These are phyloP conservation scores for Acleris emargana DNA, from an alignment of 2,888 invertebrate genomes.

Conservation along the genomic window DNA sequence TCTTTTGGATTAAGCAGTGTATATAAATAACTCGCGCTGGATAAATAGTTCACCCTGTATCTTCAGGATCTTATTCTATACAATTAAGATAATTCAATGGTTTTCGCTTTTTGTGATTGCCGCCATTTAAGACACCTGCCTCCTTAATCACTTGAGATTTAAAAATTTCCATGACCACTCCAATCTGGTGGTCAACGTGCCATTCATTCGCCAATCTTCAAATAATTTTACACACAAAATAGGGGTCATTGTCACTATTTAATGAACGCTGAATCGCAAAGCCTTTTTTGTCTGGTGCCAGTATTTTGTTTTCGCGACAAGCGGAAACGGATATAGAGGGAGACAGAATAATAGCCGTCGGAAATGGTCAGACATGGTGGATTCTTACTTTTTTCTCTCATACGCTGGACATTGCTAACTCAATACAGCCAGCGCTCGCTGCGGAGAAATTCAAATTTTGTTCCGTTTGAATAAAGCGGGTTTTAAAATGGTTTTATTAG, in stretches of 20 bases:
- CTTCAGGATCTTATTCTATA: too few relatives aligned
- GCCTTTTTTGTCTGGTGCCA: conserved; percentile 61
- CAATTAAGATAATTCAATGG: too few relatives aligned
- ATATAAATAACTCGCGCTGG: too few relatives aligned
- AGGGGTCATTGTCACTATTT: conserved; percentile 46
- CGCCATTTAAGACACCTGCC: conserved; percentile 1
- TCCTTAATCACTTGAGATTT: neutral
- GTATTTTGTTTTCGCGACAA: conserved; percentile 82
- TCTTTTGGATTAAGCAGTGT: too few relatives aligned
- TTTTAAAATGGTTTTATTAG: conserved; percentile 38
- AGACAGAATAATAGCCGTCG: conserved; percentile 83
- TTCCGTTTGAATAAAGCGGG: conserved; percentile 27
- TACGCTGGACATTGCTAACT: conserved; percentile 75
- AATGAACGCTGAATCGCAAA: conserved; percentile 48
- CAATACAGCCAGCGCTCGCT: conserved; percentile 52
- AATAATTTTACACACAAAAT: conserved; percentile 42
- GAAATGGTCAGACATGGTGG: conserved; percentile 83
- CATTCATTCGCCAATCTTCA: conserved; percentile 21
- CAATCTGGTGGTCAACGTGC: conserved; percentile 1
- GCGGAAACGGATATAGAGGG: conserved; percentile 83
- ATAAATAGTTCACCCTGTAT: too few relatives aligned
- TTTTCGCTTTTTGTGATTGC: too few relatives aligned
- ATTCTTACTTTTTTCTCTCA: conserved; percentile 76
- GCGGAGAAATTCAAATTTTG: conserved; percentile 47
- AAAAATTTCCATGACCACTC: conserved; percentile 16